phyloP scores from a whole-genome alignment of 2,113 vertebrate genomes.

The Jacana jacana region DNA sequence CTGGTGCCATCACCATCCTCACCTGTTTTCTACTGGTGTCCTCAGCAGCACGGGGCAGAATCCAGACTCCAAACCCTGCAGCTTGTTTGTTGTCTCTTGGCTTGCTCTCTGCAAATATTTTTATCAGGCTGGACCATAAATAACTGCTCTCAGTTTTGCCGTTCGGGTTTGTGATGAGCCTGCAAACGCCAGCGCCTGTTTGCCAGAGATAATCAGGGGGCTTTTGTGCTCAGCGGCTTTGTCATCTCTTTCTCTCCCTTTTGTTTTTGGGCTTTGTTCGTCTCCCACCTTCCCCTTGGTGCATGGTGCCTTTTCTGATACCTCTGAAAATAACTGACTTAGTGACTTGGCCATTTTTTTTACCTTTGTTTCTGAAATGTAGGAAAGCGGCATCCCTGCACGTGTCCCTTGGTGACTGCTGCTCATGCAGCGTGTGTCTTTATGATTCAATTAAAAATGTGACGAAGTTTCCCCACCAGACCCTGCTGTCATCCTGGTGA shows the following conservation, averaged over 20 bases:
- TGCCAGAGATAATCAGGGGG: neutral
- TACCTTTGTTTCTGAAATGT: neutral
- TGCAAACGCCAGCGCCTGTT: neutral
- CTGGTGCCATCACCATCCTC: fast-evolving
- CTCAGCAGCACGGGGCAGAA: fast-evolving
- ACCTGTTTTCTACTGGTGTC: fast-evolving
- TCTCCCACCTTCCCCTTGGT: neutral
- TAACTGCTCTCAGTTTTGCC: neutral
- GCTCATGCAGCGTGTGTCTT: neutral
- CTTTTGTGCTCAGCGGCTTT: neutral
- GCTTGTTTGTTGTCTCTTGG: neutral
- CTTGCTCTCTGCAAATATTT: neutral
- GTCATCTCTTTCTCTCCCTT: neutral
- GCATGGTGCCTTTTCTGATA: neutral
- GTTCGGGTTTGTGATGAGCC: neutral
- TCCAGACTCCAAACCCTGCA: fast-evolving
- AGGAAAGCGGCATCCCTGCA: neutral
- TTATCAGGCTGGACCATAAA: neutral
- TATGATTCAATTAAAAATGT: neutral
- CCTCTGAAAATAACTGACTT: neutral
- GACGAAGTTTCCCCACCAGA: neutral
- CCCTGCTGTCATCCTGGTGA: neutral
- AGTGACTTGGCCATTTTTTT: neutral
- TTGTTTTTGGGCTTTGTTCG: neutral
- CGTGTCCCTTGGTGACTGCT: neutral